Conservation (phyloP, 1,140 invertebrate genomes). For the Diachasma alloeum region DNA sequence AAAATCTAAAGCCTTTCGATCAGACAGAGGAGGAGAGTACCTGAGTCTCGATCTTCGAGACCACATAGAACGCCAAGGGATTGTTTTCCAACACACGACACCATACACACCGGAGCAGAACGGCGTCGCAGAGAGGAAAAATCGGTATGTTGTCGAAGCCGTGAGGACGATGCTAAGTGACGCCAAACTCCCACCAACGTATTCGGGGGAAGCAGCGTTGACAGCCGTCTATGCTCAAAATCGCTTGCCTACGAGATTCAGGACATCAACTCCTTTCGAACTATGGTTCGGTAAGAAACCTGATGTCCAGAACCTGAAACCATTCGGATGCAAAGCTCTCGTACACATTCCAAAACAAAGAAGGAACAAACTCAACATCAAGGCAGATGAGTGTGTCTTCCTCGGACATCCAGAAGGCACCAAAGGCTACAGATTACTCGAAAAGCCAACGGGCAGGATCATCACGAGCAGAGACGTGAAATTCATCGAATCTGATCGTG, state of each 20-base stretch:
- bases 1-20: not conserved
- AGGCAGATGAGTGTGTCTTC: no score
- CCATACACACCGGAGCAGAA: slow-evolving; percentile 9
- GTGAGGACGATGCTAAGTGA: slow-evolving; percentile 44
- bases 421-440: no score
- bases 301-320: no score
- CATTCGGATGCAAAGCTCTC: no score
- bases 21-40: not conserved
- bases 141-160: slow-evolving; percentile 45
- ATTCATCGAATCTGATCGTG: no score
- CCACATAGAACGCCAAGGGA: not conserved
- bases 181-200: slow-evolving; percentile 39
- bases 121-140: not conserved
- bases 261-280: slow-evolving; percentile 33
- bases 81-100: not conserved
- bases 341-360: no score
- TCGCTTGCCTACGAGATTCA: slow-evolving; percentile 23
- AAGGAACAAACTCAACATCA: no score
- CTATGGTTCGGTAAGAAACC: slow-evolving; percentile 35
- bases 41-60: not conserved
- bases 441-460: no score
- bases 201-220: slow-evolving; percentile 56
- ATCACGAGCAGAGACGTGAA: no score
- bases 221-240: slow-evolving; percentile 54
- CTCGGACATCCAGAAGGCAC: no score